Evolutionary conservation across 2,888 invertebrate species (phyloP), one percentile per base, ranked within the genome.

Genomic region (Peribatodes rhomboidaria): DNA sequence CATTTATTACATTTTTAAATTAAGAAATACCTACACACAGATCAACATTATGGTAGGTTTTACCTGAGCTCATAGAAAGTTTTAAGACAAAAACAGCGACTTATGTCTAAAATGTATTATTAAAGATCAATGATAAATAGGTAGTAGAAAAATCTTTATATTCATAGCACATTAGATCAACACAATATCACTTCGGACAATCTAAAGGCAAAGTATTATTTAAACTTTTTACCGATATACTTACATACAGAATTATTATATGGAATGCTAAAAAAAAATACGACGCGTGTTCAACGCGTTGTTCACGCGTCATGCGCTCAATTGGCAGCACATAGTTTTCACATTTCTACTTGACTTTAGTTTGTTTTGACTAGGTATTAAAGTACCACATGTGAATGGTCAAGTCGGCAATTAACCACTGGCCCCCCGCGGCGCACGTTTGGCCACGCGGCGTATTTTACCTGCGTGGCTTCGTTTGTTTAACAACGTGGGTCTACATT

Each of bases 11-110:
- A 55, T 54, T 39, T 49, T 67, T 65, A 70, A 64, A 64, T 64
- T 64, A 59, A 55, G 67, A 78, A 79, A 80, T 78, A 77, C 70
- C 81, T 84, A 84, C 81, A 85, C 81, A 83, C 79, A 76, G 83
- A 83, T 83, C 78, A 86, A 87, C 84, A 85, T 85, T 79, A 79
- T 54, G 68, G 76, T 76, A 78, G 75, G 73, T 80, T 77, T 77
- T 54, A 77, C 73, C 77, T 74, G 76, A 81, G 75, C 75, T 61
- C 50, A 52, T 65, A 61, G 69, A 63, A 64, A 67, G 59, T 54
- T 60, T 42, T 44, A 65, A 63, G 61, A 67, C 58, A 61, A 71
- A 68, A 73, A 54, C 69, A 73, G 70, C 71, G 58, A 75, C 68
- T 59, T 63, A 56, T 57, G 44, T 49, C 69, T 59, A 56, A 65